Evolutionary conservation across 2,888 invertebrate species (phyloP).

Genomic region (Eueremaeus valkanovi): DNA sequence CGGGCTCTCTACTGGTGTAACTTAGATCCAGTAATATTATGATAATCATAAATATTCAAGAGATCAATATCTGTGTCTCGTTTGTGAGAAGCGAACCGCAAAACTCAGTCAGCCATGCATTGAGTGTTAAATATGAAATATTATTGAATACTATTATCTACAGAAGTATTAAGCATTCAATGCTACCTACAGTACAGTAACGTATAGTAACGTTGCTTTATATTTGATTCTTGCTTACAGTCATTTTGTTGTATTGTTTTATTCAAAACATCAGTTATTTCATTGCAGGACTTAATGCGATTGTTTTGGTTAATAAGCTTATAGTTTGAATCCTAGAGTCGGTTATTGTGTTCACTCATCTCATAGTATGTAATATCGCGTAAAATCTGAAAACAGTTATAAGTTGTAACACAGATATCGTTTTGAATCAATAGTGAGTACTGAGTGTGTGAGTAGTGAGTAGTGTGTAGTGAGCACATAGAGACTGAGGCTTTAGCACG

Average conservation of each 20-base stretch:
- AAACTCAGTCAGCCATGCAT: not conserved
- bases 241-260: not conserved
- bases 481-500: not conserved
- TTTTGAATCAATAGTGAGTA: slow-evolving; percentile 2
- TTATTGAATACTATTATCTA: not conserved
- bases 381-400: not conserved
- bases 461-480: no score
- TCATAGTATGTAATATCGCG: not conserved
- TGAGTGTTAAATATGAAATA: slow-evolving; percentile 5
- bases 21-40: not conserved
- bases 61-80: slow-evolving; percentile 14
- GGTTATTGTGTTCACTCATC: not conserved
- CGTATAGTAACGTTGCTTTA: not conserved
- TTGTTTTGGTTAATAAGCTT: slow-evolving; percentile 13
- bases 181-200: no score
- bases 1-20: not conserved
- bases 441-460: no score
- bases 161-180: not conserved
- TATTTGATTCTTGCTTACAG: not conserved
- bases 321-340: not conserved
- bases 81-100: slow-evolving; percentile 21
- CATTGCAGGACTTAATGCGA: not conserved
- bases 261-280: slow-evolving; percentile 10
- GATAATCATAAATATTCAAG: slow-evolving; percentile 13
- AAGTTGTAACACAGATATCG: not conserved